Conservation (phyloP, 1,140 invertebrate species). For the Pogonus chalceus region DNA sequence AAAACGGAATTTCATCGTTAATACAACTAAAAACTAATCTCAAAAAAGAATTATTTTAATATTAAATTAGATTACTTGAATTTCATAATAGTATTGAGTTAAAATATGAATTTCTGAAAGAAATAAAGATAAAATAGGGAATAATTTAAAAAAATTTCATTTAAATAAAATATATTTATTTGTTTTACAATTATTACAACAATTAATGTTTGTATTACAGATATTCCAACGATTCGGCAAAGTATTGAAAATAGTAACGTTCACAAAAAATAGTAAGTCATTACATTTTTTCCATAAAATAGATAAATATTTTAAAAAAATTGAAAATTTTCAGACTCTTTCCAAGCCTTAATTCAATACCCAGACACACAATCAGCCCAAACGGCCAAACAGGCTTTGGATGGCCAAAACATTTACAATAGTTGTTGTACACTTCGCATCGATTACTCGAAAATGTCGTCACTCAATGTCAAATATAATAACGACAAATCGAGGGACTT, state of each 20-base stretch:
- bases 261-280: conserved; percentile 97
- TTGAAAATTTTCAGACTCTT: conserved; percentile 69
- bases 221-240: conserved; percentile 97
- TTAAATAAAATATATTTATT: too few species aligned
- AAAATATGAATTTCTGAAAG: too few species aligned
- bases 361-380: conserved; percentile 92
- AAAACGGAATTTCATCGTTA: too few species aligned
- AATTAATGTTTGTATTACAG: conserved; percentile 61
- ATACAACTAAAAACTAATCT: too few species aligned
- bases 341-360: conserved; percentile 98
- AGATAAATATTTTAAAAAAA: neutral
- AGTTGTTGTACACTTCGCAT: conserved; percentile 98
- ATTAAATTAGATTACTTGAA: neutral
- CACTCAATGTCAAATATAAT: conserved; percentile 98
- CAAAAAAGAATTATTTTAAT: neutral
- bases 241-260: conserved; percentile 97
- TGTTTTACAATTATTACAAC: too few species aligned
- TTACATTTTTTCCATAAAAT: neutral
- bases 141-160: neutral
- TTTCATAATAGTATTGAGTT: neutral
- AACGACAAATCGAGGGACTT: conserved; percentile 99
- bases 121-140: too few species aligned
- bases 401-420: conserved; percentile 98
- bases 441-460: conserved; percentile 96
- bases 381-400: conserved; percentile 89